phyloP scores from a whole-genome alignment of 2,113 vertebrate genomes.

The Nettapus auritus region DNA sequence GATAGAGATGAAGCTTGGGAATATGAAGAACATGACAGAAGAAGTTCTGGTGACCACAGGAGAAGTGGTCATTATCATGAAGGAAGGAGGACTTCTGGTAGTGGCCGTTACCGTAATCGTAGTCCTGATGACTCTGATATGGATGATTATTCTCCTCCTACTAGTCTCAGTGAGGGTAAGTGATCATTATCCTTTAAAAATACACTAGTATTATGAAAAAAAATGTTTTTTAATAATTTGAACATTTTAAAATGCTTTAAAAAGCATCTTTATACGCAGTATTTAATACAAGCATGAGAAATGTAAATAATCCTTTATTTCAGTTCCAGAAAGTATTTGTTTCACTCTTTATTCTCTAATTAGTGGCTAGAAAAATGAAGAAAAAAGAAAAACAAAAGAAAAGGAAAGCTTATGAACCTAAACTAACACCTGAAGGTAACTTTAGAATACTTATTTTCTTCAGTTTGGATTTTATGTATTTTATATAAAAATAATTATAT shows the following conservation, averaged over 20 bases:
- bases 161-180: constrained; percentile 92
- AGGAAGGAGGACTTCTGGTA: constrained; percentile 85
- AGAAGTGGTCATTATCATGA: constrained; percentile 81
- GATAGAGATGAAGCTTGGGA: constrained; percentile 87
- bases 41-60: constrained; percentile 87
- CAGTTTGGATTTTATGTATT: not conserved
- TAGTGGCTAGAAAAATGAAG: constrained; percentile 97
- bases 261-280: not conserved
- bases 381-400: constrained; percentile 97
- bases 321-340: constrained; percentile 8
- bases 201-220: not conserved
- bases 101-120: constrained; percentile 86
- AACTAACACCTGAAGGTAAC: constrained; percentile 93
- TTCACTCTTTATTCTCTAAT: constrained; percentile 56
- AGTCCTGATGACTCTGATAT: constrained; percentile 86
- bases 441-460: not conserved
- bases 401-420: constrained; percentile 97
- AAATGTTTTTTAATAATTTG: not conserved
- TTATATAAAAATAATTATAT: not conserved
- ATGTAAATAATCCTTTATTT: not conserved
- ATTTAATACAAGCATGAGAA: not conserved
- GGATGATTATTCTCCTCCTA: constrained; percentile 91
- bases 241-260: not conserved
- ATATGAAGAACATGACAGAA: constrained; percentile 86
- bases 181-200: not conserved